Base-by-base conservation (phyloP, 2,888 invertebrate genomes). In the Piscicola geometra region DNA sequence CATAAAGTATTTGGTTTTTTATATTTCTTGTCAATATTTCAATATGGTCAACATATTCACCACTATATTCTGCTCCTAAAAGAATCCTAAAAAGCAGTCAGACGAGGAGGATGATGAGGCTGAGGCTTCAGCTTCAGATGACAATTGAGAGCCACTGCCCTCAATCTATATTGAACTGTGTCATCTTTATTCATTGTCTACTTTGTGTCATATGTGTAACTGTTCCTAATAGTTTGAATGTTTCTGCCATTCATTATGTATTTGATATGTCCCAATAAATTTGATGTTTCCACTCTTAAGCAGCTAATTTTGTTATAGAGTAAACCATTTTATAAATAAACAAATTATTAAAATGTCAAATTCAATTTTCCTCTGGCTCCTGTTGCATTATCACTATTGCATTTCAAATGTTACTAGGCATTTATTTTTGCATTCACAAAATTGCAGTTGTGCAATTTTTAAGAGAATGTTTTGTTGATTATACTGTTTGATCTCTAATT, bases 231-330 rank as follows among this genome's bases (percentile, higher is more conserved):
- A 56, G 21, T 56, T 56, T 56, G 25, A 21, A 15, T 5, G 5
- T 56, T 56, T 41, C 9, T 41, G 41, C n/a, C 5, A 21, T 56
- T 3, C 9, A 18, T 56, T 56, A 25, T 56, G 60, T 56, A 25
- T 25, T 47, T 56, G 60, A 18, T 3, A 21, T 56, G 60, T 56
- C n/a, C n/a, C 25, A 25, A 56, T 25, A 25, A 56, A 56, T 3
- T 56, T 56, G 60, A 25, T 56, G 60, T 56, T 56, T 56, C n/a
- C 9, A 56, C n/a, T 56, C n/a, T n/a, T n/a, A n/a, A n/a, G n/a
- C n/a, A n/a, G n/a, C n/a, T n/a, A n/a, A n/a, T n/a, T n/a, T n/a
- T n/a, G n/a, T n/a, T n/a, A n/a, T n/a, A n/a, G n/a, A n/a, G n/a
- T n/a, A n/a, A n/a, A n/a, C n/a, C n/a, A n/a, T n/a, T n/a, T n/a